Evolutionary conservation across 2,113 vertebrate genomes (phyloP), one percentile per base, ranked within the genome.

Genomic region (Gallinago undulata): DNA sequence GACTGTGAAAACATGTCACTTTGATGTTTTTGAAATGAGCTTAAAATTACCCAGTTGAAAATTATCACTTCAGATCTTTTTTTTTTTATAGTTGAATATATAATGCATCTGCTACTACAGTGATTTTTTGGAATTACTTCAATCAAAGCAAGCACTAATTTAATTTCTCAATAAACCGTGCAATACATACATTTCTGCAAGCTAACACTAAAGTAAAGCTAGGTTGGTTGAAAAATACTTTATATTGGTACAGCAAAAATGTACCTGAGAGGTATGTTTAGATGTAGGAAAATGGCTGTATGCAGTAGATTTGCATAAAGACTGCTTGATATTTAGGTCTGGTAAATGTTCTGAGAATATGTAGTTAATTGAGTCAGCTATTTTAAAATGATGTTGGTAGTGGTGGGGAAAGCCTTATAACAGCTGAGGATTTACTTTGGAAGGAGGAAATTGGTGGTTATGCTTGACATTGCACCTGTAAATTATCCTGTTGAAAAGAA

Each of bases 1-100:
- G 84, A 89, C 95, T 97, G 62, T 90, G 88, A 77, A 97, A 98
- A 94, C 66, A 94, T 94, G 93, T 89, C 96, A 95, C 85, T 97
- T 92, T 74, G 79, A 93, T 97, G 74, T 89, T 95, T 95, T 74
- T 75, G 79, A 91, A 83, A 95, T 62, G 77, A 93, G 76, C 77
- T 97, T 93, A 90, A 97, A 97, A 90, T 95, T 94, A 96, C 31
- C 35, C 41, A 6, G 17, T 63, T 97, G 78, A 95, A 97, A 96
- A 90, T 81, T 88, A 94, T 91, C 78, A 82, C 66, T 93, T 94
- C 68, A 95, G 81, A 86, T 95, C 6, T 93, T 60, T 69, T 66
- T 39, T 39, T 39, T 66, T 64, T 66, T 64, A 33, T 79, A 91
- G 76, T 86, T 37, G 19, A 19, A 35, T 60, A 6, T 91, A 18